phyloP scores from a whole-genome alignment of 2,113 vertebrate genomes.

The Stictonetta naevosa region DNA sequence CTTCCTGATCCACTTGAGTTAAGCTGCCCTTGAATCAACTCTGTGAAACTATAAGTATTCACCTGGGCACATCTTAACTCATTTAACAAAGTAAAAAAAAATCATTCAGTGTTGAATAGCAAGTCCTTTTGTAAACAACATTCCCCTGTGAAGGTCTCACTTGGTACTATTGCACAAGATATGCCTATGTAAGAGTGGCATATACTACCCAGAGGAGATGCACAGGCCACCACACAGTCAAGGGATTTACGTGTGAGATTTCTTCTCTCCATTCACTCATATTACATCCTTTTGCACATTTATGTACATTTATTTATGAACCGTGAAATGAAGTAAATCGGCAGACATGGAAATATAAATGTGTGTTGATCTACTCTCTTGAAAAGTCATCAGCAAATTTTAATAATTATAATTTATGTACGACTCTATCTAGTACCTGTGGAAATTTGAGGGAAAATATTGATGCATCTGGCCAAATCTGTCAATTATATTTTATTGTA shows the following conservation, averaged over 20 bases:
- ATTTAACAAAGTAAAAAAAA: not conserved
- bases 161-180: not conserved
- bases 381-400: not conserved
- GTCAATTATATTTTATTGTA: not conserved
- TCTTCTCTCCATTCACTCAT: not conserved
- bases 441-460: slow-evolving; percentile 20
- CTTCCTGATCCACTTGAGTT: not conserved
- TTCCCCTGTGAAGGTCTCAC: not conserved
- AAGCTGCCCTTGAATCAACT: not conserved
- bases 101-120: not conserved
- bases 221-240: not conserved
- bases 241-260: not conserved
- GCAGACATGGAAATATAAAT: slow-evolving; percentile 17
- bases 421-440: not conserved
- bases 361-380: not conserved
- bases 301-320: slow-evolving; percentile 3
- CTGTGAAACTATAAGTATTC: not conserved
- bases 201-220: not conserved
- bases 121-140: not conserved
- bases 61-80: not conserved
- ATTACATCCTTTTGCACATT: not conserved
- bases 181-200: not conserved
- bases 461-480: not conserved
- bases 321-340: not conserved
- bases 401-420: slow-evolving; percentile 44